phyloP scores from a whole-genome alignment of 1,140 invertebrate species.

The Zaprionus ornatus region DNA sequence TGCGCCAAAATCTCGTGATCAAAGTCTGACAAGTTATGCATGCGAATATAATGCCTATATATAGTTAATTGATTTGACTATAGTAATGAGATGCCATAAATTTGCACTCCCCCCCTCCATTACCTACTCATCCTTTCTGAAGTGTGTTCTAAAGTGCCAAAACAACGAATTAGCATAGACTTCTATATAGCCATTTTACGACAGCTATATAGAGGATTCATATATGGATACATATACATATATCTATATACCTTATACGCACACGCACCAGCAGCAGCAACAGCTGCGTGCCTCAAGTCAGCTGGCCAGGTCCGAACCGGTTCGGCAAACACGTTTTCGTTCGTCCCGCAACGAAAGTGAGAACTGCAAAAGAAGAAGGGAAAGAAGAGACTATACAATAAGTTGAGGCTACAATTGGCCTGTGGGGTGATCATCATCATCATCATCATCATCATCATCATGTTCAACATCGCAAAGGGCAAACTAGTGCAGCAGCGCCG shows the following conservation, averaged over 20 bases:
- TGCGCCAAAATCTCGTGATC: background rate
- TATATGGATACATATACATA: background rate
- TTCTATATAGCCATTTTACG: background rate
- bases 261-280: background rate
- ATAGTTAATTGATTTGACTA: slow-evolving; percentile 1
- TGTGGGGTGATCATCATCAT: background rate
- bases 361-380: slow-evolving; percentile 27
- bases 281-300: slow-evolving; percentile 50
- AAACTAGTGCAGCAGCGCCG: slow-evolving; percentile 36
- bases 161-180: slow-evolving; percentile 16
- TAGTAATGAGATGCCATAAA: slow-evolving; percentile 25
- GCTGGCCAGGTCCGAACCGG: slow-evolving; percentile 68
- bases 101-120: background rate
- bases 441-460: background rate
- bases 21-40: background rate
- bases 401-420: background rate
- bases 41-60: background rate
- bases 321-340: slow-evolving; percentile 62
- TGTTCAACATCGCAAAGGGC: slow-evolving; percentile 36
- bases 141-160: slow-evolving; percentile 5
- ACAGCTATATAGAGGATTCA: background rate
- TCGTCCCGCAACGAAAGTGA: slow-evolving; percentile 63
- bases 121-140: background rate
- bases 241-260: background rate
- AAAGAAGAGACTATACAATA: background rate